These are phyloP conservation scores for Drosophila ananassae DNA, from an alignment of 1,140 invertebrate species.

Conservation along the genomic window DNA sequence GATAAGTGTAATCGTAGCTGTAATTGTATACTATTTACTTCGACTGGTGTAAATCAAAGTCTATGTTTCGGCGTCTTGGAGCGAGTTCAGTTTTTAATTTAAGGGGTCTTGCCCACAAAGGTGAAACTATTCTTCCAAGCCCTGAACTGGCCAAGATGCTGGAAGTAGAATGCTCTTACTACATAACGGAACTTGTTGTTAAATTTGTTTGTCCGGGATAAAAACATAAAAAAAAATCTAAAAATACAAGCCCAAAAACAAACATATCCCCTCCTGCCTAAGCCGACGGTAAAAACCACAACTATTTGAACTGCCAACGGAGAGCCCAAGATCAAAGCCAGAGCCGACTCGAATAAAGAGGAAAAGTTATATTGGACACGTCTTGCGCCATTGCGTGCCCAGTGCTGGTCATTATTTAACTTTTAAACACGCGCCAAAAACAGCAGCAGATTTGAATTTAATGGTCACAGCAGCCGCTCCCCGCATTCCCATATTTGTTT, in stretches of 20 bases:
- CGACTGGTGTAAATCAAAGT: slow-evolving; percentile 22
- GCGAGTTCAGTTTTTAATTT: slow-evolving; percentile 13
- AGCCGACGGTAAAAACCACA: slow-evolving; percentile 45
- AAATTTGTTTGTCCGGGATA: slow-evolving; percentile 41
- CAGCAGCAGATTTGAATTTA: slow-evolving; percentile 79
- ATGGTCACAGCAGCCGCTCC: slow-evolving; percentile 55
- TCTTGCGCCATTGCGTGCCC: slow-evolving; percentile 75
- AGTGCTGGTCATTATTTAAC: slow-evolving; percentile 75
- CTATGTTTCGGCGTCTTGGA: slow-evolving; percentile 21
- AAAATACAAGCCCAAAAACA: slow-evolving; percentile 16
- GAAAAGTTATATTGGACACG: slow-evolving; percentile 80
- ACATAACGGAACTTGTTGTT: slow-evolving; percentile 59
- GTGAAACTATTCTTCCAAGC: slow-evolving; percentile 44
- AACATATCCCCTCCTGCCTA: slow-evolving; percentile 61
- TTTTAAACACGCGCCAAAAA: slow-evolving; percentile 77
- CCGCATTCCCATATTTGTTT: background rate
- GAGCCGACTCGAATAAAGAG: slow-evolving; percentile 30
- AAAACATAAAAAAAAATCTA: background rate
- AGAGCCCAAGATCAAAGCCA: slow-evolving; percentile 66
- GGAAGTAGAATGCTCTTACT: slow-evolving; percentile 13
- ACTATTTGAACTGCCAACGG: slow-evolving; percentile 71
- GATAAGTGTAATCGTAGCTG: slow-evolving; percentile 62
- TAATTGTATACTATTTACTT: slow-evolving; percentile 51
- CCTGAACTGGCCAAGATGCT: slow-evolving; percentile 27
- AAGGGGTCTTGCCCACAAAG: slow-evolving; percentile 16